Percentiles rank a stretch among this genome's conserved stretches.
Evolutionary conservation across 1,140 invertebrate species (phyloP).

Genomic region (Theocolax elegans): DNA sequence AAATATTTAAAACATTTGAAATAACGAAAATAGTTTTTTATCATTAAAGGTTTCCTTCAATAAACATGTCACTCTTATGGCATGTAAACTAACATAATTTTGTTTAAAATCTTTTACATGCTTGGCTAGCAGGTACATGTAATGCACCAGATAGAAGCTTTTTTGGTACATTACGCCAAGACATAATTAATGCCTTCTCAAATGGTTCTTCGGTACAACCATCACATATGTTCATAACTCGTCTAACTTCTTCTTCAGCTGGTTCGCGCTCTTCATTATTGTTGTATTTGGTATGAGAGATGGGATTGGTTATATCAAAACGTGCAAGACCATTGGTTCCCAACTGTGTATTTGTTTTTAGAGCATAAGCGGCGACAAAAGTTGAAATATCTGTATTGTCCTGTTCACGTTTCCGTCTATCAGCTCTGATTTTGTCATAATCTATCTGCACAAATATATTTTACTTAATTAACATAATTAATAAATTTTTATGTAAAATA

Average conservation of each 20-base stretch:
- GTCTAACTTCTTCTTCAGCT: slow-evolving; percentile 82
- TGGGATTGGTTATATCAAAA: slow-evolving; percentile 69
- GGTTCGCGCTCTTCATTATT: slow-evolving; percentile 79
- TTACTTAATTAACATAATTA: no score
- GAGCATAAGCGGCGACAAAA: slow-evolving; percentile 72
- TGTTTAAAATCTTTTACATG: slow-evolving; percentile 77
- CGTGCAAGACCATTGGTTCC: slow-evolving; percentile 72
- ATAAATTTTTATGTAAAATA: no score
- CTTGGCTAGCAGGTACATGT: slow-evolving; percentile 73
- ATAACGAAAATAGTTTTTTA: no score
- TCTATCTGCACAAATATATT: no score
- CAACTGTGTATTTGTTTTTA: slow-evolving; percentile 36
- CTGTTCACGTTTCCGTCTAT: slow-evolving; percentile 74
- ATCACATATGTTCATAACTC: slow-evolving; percentile 81
- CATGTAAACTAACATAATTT: no score
- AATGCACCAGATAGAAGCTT: slow-evolving; percentile 79
- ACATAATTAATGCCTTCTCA: slow-evolving; percentile 78
- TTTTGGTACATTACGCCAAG: slow-evolving; percentile 79
- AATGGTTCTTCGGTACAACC: slow-evolving; percentile 81
- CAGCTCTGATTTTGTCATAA: no score
- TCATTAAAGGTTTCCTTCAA: no score
- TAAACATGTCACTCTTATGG: no score
- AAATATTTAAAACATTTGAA: no score
- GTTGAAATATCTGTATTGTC: slow-evolving; percentile 74
- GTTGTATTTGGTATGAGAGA: slow-evolving; percentile 41